Evolutionary conservation across 2,797 vertebrate species (phyloP).

Genomic region (Spondyliosoma cantharus): DNA sequence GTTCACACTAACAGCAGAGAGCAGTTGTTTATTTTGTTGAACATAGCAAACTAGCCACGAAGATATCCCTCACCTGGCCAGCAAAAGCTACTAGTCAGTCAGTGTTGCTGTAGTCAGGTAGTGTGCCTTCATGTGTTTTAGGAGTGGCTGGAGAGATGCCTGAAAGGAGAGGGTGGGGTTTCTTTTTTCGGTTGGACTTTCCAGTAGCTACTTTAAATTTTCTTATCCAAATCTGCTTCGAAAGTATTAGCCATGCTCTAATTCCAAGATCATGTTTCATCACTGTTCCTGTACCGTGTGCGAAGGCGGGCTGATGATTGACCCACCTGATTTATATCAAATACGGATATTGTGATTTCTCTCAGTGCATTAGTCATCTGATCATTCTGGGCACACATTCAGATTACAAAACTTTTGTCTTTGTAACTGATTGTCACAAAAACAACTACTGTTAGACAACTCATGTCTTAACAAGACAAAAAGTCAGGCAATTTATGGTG

Average conservation of each 20-base stretch:
- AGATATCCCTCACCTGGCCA: too few relatives aligned
- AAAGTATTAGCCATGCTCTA: not conserved
- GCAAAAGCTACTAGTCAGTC: too few relatives aligned
- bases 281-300: not conserved
- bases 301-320: not conserved
- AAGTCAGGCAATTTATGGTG: not conserved
- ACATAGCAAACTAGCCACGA: too few relatives aligned
- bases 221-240: too few relatives aligned
- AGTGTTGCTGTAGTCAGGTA: too few relatives aligned
- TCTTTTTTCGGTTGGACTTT: too few relatives aligned
- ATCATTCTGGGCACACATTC: not conserved
- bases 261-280: slow-evolving; percentile 23
- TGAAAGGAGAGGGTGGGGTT: too few relatives aligned
- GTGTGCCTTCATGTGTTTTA: too few relatives aligned
- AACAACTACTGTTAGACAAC: slow-evolving; percentile 1
- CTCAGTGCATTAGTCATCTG: not conserved
- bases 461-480: slow-evolving; percentile 23
- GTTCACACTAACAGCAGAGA: too few relatives aligned
- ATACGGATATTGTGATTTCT: slow-evolving; percentile 25
- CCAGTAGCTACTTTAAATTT: too few relatives aligned
- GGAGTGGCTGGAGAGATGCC: too few relatives aligned
- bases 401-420: slow-evolving; percentile 7
- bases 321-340: slow-evolving; percentile 10
- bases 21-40: too few relatives aligned
- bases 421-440: not conserved